Evolutionary conservation across 2,113 vertebrate species (phyloP).

Genomic region (Pseudorectes ferrugineus): DNA sequence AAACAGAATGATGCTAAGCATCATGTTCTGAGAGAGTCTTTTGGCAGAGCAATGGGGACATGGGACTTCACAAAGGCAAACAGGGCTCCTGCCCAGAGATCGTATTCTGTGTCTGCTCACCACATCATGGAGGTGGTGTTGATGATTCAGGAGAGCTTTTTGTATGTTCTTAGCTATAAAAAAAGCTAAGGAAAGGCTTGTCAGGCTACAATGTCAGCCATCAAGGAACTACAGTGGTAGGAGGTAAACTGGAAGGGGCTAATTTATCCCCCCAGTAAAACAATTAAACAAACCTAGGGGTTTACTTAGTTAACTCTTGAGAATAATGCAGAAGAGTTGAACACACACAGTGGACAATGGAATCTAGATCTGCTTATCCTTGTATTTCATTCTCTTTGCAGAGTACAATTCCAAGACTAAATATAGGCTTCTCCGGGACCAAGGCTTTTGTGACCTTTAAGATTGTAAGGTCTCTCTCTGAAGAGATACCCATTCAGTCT

Average conservation of each 20-base stretch:
- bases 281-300: rapidly evolving
- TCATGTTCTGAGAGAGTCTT: background rate
- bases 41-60: background rate
- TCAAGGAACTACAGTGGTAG: background rate
- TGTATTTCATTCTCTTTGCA: background rate
- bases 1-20: background rate
- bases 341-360: background rate
- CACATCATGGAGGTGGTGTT: rapidly evolving
- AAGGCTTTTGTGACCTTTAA: background rate
- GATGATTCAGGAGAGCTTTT: background rate
- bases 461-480: background rate
- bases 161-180: background rate
- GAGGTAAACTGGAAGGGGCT: background rate
- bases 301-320: background rate
- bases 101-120: background rate
- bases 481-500: background rate
- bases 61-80: rapidly evolving
- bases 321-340: background rate
- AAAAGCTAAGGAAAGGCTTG: background rate
- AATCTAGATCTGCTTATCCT: background rate
- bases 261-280: background rate
- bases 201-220: background rate
- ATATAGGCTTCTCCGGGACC: background rate
- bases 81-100: background rate
- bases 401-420: background rate